phyloP scores from a whole-genome alignment of 2,797 vertebrate genomes.

The Pristis pectinata region DNA sequence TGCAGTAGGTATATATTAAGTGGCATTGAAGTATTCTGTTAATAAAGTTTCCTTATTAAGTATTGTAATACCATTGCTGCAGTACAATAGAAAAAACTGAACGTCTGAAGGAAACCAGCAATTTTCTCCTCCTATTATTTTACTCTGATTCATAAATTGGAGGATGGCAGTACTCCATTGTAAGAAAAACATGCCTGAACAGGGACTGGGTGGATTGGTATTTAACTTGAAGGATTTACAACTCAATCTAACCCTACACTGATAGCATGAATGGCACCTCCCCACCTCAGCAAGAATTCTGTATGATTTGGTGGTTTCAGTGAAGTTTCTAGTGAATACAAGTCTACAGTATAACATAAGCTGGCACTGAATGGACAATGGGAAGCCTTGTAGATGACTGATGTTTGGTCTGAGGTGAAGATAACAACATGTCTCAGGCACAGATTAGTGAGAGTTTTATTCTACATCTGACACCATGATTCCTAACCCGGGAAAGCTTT shows the following conservation, averaged over 20 bases:
- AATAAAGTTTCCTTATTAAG: background rate
- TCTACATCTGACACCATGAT: background rate
- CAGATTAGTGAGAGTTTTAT: background rate
- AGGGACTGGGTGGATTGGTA: background rate
- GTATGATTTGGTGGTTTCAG: background rate
- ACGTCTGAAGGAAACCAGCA: background rate
- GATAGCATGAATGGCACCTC: background rate
- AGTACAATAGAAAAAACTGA: background rate
- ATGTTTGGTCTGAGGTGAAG: background rate
- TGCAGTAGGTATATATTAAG: background rate
- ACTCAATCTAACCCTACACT: background rate
- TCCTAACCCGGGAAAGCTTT: background rate
- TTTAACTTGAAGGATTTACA: background rate
- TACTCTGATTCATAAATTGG: background rate
- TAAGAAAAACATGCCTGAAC: conserved; percentile 8
- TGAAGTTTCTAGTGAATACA: background rate
- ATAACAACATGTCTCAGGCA: background rate
- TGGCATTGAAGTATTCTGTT: background rate
- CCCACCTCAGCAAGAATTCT: background rate
- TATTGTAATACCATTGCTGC: background rate
- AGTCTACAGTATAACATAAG: background rate
- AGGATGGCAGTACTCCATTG: background rate
- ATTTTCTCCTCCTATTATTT: background rate
- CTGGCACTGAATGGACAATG: background rate
- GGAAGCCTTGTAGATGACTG: background rate